A percentile compares a stretch with the other conserved stretches of the same genome.
phyloP scores from a whole-genome alignment of 1,140 invertebrate species.

The Adoxophyes honmai region DNA sequence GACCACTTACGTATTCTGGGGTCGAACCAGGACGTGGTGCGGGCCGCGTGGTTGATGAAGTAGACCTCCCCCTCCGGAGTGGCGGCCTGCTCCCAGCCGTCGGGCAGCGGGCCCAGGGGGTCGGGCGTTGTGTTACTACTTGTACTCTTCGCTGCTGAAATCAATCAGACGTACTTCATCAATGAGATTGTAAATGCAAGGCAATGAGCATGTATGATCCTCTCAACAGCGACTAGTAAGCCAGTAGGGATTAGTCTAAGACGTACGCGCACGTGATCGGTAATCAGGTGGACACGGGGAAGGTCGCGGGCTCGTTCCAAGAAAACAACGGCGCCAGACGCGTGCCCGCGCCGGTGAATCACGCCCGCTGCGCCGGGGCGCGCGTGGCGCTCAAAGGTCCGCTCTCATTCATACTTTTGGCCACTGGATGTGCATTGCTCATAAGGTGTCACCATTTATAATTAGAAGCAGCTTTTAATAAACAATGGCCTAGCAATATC shows the following conservation, averaged over 20 bases:
- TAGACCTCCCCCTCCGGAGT: conserved; percentile 97
- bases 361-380: neutral
- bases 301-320: conserved; percentile 49
- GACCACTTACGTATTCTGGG: conserved; percentile 93
- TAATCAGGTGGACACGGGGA: conserved; percentile 45
- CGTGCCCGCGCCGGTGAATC: conserved; percentile 21
- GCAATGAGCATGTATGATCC: conserved; percentile 40
- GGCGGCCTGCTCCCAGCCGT: conserved; percentile 96
- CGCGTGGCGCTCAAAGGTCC: neutral
- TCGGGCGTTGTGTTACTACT: conserved; percentile 71
- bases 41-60: conserved; percentile 97
- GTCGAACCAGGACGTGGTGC: conserved; percentile 98
- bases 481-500: no score
- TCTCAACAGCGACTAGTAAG: conserved; percentile 72
- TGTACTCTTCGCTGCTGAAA: conserved; percentile 76
- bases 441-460: conserved; percentile 9
- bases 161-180: conserved; percentile 50
- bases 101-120: conserved; percentile 89
- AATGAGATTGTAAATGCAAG: conserved; percentile 25
- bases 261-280: conserved; percentile 41
- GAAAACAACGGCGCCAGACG: conserved; percentile 49
- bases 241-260: conserved; percentile 28
- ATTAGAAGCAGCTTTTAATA: conserved; percentile 1
- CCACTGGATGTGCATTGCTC: conserved; percentile 1
- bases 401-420: conserved; percentile 7